Conservation (phyloP, 1,140 invertebrate species). For the Brachionus plicatilis region DNA sequence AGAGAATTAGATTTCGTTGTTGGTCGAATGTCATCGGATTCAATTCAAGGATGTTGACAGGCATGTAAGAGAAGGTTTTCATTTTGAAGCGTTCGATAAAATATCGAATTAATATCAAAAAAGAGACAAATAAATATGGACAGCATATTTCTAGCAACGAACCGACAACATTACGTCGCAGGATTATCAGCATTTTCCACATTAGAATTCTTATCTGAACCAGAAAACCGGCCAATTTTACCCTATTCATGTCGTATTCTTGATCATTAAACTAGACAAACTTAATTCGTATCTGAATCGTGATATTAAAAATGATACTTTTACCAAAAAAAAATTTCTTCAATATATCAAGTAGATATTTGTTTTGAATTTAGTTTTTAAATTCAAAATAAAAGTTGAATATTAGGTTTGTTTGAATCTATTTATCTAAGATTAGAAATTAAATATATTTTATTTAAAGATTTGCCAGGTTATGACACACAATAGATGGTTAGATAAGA, state of each 20-base stretch:
- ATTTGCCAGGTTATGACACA: background rate
- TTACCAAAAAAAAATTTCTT: background rate
- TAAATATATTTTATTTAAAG: background rate
- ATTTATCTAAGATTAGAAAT: background rate
- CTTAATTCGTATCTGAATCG: background rate
- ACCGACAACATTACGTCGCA: conserved; percentile 2
- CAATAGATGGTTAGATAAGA: background rate
- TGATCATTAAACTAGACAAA: background rate
- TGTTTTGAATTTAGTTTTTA: background rate
- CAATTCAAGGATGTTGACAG: background rate
- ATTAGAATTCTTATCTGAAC: background rate
- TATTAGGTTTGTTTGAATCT: background rate
- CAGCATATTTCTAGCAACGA: conserved; percentile 1
- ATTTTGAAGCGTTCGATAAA: conserved; percentile 34
- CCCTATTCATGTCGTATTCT: background rate
- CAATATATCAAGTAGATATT: conserved; percentile 11
- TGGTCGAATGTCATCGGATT: background rate
- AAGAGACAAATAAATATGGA: conserved; percentile 16
- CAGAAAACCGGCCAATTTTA: conserved; percentile 23
- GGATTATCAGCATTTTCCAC: conserved; percentile 22
- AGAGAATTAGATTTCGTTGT: conserved; percentile 32
- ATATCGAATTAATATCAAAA: conserved; percentile 17
- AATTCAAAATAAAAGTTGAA: background rate
- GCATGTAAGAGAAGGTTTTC: background rate
- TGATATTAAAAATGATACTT: conserved; percentile 1